phyloP scores from a whole-genome alignment of 2,888 invertebrate genomes.

The Chrysina gloriosa region DNA sequence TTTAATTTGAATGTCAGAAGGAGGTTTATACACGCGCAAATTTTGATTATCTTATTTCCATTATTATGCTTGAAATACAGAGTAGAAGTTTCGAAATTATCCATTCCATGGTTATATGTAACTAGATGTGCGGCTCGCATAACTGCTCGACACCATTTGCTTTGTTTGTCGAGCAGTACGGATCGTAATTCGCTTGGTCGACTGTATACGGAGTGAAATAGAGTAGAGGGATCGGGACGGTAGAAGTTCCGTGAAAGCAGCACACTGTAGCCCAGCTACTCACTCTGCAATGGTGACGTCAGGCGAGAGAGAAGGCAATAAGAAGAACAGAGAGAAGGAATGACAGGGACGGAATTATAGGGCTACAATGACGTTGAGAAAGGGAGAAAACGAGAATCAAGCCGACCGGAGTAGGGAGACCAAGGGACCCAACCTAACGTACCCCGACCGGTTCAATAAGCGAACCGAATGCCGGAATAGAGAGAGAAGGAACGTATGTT shows the following conservation, averaged over 20 bases:
- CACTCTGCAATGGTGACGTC: slow-evolving; percentile 65
- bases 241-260: slow-evolving; percentile 66
- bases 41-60: slow-evolving; percentile 67
- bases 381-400: slow-evolving; percentile 58
- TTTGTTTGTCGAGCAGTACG: slow-evolving; percentile 60
- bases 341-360: background rate
- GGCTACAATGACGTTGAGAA: slow-evolving; percentile 42
- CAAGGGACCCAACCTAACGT: slow-evolving; percentile 62
- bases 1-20: slow-evolving; percentile 38
- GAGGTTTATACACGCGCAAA: slow-evolving; percentile 59
- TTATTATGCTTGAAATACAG: slow-evolving; percentile 67
- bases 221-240: slow-evolving; percentile 66
- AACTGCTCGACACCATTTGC: slow-evolving; percentile 54
- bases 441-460: slow-evolving; percentile 61
- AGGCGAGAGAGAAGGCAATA: slow-evolving; percentile 54
- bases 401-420: slow-evolving; percentile 61
- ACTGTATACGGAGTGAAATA: slow-evolving; percentile 64
- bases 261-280: slow-evolving; percentile 64
- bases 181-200: slow-evolving; percentile 55
- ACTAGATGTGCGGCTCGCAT: slow-evolving; percentile 61
- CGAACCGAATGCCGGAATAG: slow-evolving; percentile 66
- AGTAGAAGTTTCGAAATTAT: slow-evolving; percentile 68
- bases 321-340: slow-evolving; percentile 20
- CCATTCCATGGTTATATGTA: slow-evolving; percentile 67
- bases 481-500: slow-evolving; percentile 63